Evolutionary conservation across 2,888 invertebrate genomes (phyloP), one percentile per base, ranked within the genome.

Genomic region (Carpatolechia fugitivella): DNA sequence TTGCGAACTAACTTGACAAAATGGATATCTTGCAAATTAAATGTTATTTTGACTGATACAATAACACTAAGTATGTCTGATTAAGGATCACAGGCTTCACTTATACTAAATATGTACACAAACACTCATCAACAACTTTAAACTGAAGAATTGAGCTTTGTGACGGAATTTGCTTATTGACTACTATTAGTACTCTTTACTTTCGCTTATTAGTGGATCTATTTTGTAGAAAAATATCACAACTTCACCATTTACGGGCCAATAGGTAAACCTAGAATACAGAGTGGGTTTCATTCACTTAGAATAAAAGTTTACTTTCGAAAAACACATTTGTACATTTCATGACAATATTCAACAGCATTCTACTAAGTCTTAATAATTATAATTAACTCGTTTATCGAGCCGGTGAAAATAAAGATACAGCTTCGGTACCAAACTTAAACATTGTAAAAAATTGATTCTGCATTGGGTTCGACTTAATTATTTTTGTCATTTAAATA

Each of bases 401-500:
- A 78, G 73, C 72, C 61, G 63, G 73, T 62, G 72, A 85, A 84
- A 80, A 74, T 67, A 78, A 81, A 74, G 80, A 84, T 84, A 85
- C 85, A 78, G 75, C 79, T 77, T 80, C 78, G 77, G 88, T 87
- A 86, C 76, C 85, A 68, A 84, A 87, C 84, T 80, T 82, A 86
- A 85, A 82, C 72, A 82, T 69, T 82, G 79, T 84, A 82, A 82
- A 68, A 81, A 84, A 78, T 76, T 80, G 69, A 77, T 81, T 85
- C 81, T 86, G 84, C 84, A 83, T 85, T 86, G 81, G 79, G 85
- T 86, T 86, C 66, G 80, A 86, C 81, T 82, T 82, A 80, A 83
- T 84, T 85, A 85, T 85, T 88, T 88, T 88, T 90, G 90, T 90
- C 90, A 90, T 90, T 89, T 88, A 89, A 89, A 89, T 81, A 86